Evolutionary conservation across 2,113 vertebrate genomes (phyloP).

Genomic region (Ailurus styani): DNA sequence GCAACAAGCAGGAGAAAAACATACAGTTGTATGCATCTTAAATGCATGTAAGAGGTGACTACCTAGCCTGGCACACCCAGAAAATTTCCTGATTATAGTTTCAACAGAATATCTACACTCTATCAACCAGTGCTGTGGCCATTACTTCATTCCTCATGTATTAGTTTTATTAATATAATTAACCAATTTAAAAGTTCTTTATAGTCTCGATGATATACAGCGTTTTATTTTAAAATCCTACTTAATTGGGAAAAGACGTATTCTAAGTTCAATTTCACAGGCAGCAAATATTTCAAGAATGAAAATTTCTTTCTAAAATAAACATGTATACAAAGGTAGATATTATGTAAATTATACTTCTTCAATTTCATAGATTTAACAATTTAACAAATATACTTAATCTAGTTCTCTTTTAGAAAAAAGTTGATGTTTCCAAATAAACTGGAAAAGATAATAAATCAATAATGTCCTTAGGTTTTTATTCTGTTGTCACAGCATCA

Average conservation of each 20-base stretch:
- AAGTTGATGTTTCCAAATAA: not conserved
- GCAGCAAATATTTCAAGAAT: not conserved
- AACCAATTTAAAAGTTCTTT: not conserved
- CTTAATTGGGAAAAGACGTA: not conserved
- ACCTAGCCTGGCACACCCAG: not conserved
- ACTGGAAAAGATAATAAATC: not conserved
- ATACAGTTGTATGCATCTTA: not conserved
- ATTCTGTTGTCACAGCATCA: not conserved
- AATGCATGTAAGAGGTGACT: not conserved
- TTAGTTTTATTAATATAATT: not conserved
- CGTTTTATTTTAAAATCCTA: not conserved
- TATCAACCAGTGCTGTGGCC: not conserved
- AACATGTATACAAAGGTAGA: not conserved
- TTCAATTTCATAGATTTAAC: not conserved
- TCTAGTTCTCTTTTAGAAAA: not conserved
- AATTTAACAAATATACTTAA: not conserved
- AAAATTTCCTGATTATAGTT: not conserved
- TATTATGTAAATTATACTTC: not conserved
- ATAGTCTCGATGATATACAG: not conserved
- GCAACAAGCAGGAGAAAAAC: not conserved
- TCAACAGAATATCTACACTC: not conserved
- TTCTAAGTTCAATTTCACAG: not conserved
- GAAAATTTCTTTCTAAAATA: not conserved
- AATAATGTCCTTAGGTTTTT: not conserved
- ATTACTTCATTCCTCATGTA: not conserved